Base-by-base conservation (phyloP, 2,113 vertebrate genomes). In the Ptychochromis oligacanthus region DNA sequence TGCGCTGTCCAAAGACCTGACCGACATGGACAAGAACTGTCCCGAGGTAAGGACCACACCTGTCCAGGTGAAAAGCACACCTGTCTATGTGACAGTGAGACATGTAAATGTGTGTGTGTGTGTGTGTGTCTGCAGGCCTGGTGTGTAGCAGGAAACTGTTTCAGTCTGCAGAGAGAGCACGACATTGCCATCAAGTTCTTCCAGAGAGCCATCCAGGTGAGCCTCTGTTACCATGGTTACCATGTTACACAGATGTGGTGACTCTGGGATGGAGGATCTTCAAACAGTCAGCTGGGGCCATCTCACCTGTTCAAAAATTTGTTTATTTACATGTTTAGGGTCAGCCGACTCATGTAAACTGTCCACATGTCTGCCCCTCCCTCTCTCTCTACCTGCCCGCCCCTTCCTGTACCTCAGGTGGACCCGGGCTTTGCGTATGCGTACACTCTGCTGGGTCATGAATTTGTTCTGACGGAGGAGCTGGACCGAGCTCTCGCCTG, bases 171-270 rank as follows among this genome's bases (percentile, higher is more conserved):
- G 82, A 95, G 98, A 43, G 98, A 99, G 87, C 98, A 99, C 13
- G 98, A 99, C 93, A 98, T 99, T 36, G 98, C 98, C 75, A 99
- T 99, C 88, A 99, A 99, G 94, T 99, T 99, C 95, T 99, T 99
- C 95, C 98, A 99, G 94, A 96, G 98, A 88, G 98, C 98, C 88
- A 99, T 99, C 90, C 98, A 99, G 93, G 94, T 95, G 80, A 88
- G 79, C 17, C 31, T 4, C 55, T 4, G 70, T 81, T 67, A 4
- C 54, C 9, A 5, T 56, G 14, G 62, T 74, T 75, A 52, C 38
- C n/a, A 20, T 17, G 55, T 22, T 11, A 17, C 43, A 46, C 43
- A 46, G 13, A 14, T 18, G 64, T 2, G 2, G 14, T 49, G 64
- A 67, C 40, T 67, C 64, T 46, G 38, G 64, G 22, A 46, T 52